Conservation (phyloP, 1,140 invertebrate species). For the Pogonomyrmex californicus region DNA sequence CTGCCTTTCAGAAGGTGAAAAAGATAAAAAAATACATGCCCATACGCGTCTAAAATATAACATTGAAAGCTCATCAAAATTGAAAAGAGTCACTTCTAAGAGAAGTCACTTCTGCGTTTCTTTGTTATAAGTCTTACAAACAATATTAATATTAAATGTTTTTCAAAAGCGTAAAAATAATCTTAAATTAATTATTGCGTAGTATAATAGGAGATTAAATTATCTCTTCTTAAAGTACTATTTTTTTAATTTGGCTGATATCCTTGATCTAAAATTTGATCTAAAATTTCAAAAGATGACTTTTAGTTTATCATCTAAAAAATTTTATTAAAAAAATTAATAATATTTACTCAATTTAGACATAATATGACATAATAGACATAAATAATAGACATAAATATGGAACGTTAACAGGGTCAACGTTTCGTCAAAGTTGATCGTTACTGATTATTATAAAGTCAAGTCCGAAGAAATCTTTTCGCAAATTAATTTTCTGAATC, state of each 20-base stretch:
- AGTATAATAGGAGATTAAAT: not conserved
- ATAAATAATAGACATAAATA: not conserved
- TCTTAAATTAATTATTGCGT: not conserved
- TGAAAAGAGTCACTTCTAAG: no score
- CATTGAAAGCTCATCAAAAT: no score
- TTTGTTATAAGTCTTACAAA: not conserved
- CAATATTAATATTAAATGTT: not conserved
- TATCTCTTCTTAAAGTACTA: not conserved
- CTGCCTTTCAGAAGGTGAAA: no score
- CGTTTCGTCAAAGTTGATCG: not conserved
- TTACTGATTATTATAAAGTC: not conserved
- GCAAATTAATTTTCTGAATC: not conserved
- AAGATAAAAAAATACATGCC: no score
- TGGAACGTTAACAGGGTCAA: slow-evolving; percentile 2
- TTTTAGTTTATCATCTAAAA: not conserved
- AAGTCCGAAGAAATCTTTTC: not conserved
- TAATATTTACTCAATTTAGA: not conserved
- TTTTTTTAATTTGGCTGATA: not conserved
- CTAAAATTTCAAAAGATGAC: not conserved
- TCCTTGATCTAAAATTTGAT: not conserved
- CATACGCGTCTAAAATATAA: no score
- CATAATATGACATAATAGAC: no score
- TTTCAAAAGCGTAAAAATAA: not conserved
- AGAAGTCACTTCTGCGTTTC: no score
- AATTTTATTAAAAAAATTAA: not conserved